These are phyloP conservation scores for Polypterus senegalus DNA, from an alignment of 2,113 vertebrate genomes.

Conservation along the genomic window DNA sequence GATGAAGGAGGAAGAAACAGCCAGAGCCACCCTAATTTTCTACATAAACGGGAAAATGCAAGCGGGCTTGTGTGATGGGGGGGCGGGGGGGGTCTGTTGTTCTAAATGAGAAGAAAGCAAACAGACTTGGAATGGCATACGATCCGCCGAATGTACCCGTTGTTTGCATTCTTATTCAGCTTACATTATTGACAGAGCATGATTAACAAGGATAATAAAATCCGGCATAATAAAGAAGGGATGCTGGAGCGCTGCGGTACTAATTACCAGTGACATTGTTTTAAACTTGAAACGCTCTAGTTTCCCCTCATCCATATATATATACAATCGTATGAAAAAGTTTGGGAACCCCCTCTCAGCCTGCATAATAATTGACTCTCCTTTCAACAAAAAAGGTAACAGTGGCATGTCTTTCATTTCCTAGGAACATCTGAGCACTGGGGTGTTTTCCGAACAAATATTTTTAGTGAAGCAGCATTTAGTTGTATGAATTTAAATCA, in stretches of 20 bases:
- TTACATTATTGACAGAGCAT: slow-evolving; percentile 6
- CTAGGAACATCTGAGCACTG: too few species aligned
- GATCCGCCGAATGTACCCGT: not conserved
- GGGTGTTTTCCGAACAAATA: too few species aligned
- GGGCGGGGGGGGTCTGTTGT: not conserved
- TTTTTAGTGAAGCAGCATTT: too few species aligned
- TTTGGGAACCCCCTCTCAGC: too few species aligned
- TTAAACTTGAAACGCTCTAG: not conserved
- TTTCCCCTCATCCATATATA: not conserved
- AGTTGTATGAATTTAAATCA: too few species aligned
- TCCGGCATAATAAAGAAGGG: not conserved
- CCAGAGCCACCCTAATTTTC: not conserved
- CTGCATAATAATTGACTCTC: too few species aligned
- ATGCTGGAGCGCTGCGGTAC: not conserved
- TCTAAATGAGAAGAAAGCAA: too few species aligned
- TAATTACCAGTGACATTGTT: not conserved
- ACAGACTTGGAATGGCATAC: not conserved
- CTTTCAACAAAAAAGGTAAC: too few species aligned
- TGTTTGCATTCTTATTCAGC: not conserved
- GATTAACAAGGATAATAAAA: slow-evolving; percentile 1
- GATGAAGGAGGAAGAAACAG: not conserved
- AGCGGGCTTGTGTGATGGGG: not conserved
- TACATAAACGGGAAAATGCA: not conserved
- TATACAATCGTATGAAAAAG: too few species aligned
- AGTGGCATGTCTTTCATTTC: too few species aligned